These are phyloP conservation scores for Acanthaster planci DNA, from an alignment of 35 echinoderm and acorn worm species.

Conservation along the genomic window DNA sequence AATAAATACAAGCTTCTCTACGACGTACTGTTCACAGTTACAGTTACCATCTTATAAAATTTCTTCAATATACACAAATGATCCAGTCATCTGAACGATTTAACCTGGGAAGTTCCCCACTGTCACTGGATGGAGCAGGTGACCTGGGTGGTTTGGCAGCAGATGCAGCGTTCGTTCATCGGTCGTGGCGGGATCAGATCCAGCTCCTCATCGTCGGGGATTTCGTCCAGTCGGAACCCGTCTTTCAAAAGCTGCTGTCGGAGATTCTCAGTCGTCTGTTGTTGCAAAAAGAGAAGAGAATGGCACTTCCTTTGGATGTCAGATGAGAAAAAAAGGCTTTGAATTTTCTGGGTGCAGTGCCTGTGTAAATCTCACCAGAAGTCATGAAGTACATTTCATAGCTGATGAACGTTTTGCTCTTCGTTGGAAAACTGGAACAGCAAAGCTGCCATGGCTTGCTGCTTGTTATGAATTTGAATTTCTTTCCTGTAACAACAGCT, in stretches of 20 bases:
- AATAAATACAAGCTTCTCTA: too few species aligned
- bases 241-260: conserved; percentile 97
- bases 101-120: not conserved
- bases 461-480: too few species aligned
- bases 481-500: too few species aligned
- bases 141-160: conserved; percentile 80
- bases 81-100: too few species aligned
- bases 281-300: conserved; percentile 17
- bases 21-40: too few species aligned
- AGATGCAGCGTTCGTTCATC: conserved; percentile 89
- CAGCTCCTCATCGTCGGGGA: conserved; percentile 95
- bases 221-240: conserved; percentile 92
- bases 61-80: too few species aligned
- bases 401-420: too few species aligned
- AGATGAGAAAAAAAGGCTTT: not conserved
- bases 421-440: too few species aligned
- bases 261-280: conserved; percentile 93
- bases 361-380: not conserved
- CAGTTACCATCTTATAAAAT: too few species aligned
- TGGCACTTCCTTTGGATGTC: not conserved
- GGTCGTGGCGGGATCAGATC: conserved; percentile 94
- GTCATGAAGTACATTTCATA: too few species aligned
- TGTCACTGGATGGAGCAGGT: conserved; percentile 91
- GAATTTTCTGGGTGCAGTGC: too few species aligned
- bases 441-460: too few species aligned